A percentile compares a stretch with the other conserved stretches of the same genome.
phyloP scores from a whole-genome alignment of 2,113 vertebrate genomes.

The Lepisosteus osseus region DNA sequence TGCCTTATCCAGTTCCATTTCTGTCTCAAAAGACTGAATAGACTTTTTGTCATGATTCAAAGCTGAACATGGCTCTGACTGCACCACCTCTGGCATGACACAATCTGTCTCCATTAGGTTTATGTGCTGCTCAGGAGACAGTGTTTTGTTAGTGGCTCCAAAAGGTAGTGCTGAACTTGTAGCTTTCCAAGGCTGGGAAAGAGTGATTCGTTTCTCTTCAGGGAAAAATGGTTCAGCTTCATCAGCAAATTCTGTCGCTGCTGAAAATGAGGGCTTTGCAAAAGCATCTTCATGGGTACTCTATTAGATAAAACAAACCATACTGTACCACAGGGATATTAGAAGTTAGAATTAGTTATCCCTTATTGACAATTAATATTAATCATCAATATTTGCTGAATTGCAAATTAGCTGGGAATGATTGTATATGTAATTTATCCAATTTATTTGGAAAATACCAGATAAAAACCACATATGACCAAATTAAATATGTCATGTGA shows the following conservation, averaged over 20 bases:
- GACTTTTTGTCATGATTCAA: slow-evolving; percentile 28
- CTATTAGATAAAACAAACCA: slow-evolving; percentile 53
- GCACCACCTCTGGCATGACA: slow-evolving; percentile 11
- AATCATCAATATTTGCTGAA: slow-evolving; percentile 47
- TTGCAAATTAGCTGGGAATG: slow-evolving; percentile 37
- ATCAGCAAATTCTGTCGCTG: slow-evolving; percentile 29
- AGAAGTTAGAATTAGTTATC: slow-evolving; percentile 37
- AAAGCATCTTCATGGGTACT: slow-evolving; percentile 54
- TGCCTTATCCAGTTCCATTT: slow-evolving; percentile 39
- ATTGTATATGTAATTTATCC: slow-evolving; percentile 38
- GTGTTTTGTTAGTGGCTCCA: slow-evolving; percentile 27
- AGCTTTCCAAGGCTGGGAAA: slow-evolving; percentile 34
- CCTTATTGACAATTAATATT: slow-evolving; percentile 31
- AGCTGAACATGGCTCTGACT: not conserved
- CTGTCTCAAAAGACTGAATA: slow-evolving; percentile 33
- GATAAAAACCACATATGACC: too few species aligned
- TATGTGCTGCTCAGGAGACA: slow-evolving; percentile 32
- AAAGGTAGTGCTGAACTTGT: slow-evolving; percentile 34
- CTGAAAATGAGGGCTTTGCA: slow-evolving; percentile 45
- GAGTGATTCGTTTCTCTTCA: slow-evolving; percentile 33
- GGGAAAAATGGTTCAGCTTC: slow-evolving; percentile 39
- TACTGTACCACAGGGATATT: slow-evolving; percentile 32
- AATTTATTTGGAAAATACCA: too few species aligned
- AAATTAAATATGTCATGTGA: too few species aligned
- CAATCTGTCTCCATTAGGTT: slow-evolving; percentile 29